Conservation (phyloP, 2,113 vertebrate genomes). For the Charadrius vociferus region DNA sequence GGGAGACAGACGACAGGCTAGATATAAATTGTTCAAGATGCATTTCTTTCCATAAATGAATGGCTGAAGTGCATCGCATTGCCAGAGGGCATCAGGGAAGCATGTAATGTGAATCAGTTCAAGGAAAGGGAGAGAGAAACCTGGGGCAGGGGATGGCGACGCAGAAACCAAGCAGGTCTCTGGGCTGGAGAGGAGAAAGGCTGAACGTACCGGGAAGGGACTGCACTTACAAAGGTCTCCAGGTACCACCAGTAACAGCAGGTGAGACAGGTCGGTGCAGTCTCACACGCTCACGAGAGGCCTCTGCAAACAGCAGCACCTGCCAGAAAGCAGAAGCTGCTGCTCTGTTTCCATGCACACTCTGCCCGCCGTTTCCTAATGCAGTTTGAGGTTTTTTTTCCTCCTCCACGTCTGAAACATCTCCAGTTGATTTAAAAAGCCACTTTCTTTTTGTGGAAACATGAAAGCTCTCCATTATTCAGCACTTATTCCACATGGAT, state of each 20-base stretch:
- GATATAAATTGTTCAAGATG: background rate
- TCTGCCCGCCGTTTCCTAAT: background rate
- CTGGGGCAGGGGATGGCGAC: no score
- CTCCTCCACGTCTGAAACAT: background rate
- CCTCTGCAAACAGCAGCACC: conserved; percentile 9
- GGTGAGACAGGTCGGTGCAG: background rate
- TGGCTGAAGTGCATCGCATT: background rate
- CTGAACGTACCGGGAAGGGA: background rate
- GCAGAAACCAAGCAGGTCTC: background rate
- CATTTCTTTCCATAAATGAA: background rate
- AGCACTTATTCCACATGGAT: conserved; percentile 50
- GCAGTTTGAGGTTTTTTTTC: background rate
- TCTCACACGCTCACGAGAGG: background rate
- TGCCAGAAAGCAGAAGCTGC: background rate
- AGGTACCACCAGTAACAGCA: background rate
- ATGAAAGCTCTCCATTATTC: conserved; percentile 4
- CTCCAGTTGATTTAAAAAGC: conserved; percentile 35
- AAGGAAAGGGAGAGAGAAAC: background rate
- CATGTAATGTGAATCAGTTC: background rate
- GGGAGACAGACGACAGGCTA: background rate
- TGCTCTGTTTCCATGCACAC: background rate
- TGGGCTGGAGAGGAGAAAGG: background rate
- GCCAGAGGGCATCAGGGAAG: background rate
- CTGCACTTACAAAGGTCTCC: background rate
- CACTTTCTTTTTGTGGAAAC: conserved; percentile 16